phyloP scores from a whole-genome alignment of 2,888 invertebrate genomes.

The Augiades crinisus region DNA sequence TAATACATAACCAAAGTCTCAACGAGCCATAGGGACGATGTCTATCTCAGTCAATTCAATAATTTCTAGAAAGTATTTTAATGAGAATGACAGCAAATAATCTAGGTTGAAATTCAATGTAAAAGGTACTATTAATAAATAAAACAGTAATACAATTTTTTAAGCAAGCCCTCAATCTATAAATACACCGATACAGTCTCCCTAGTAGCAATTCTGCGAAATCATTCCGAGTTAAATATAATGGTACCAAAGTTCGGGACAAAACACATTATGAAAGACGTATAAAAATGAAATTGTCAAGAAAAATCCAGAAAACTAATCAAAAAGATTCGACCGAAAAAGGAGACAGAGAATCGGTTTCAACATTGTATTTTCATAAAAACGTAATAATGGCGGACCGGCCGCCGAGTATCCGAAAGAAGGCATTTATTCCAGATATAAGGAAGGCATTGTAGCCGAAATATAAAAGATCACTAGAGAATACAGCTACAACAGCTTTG shows the following conservation, averaged over 20 bases:
- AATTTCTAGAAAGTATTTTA: too few relatives aligned
- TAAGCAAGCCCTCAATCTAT: too few relatives aligned
- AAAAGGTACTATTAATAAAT: not conserved
- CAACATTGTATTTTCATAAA: constrained; percentile 22
- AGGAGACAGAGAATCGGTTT: constrained; percentile 21
- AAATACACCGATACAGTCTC: too few relatives aligned
- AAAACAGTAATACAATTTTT: not conserved
- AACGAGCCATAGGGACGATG: too few relatives aligned
- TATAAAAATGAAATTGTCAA: constrained; percentile 12
- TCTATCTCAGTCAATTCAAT: too few relatives aligned
- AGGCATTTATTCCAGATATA: constrained; percentile 26
- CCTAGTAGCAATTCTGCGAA: too few relatives aligned
- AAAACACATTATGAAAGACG: constrained; percentile 3
- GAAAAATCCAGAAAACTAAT: constrained; percentile 14
- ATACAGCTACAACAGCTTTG: constrained; percentile 18
- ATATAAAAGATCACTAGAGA: constrained; percentile 26
- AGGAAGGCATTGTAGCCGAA: constrained; percentile 23
- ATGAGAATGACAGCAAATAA: too few relatives aligned
- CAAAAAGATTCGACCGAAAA: constrained; percentile 15
- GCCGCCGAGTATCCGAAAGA: constrained; percentile 20
- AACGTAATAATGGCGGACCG: constrained; percentile 23
- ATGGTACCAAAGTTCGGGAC: not conserved
- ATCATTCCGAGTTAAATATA: not conserved
- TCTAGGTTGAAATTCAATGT: not conserved
- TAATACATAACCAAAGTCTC: too few relatives aligned